Evolutionary conservation across 2,113 vertebrate species (phyloP).

Genomic region (Irena cyanogastra): DNA sequence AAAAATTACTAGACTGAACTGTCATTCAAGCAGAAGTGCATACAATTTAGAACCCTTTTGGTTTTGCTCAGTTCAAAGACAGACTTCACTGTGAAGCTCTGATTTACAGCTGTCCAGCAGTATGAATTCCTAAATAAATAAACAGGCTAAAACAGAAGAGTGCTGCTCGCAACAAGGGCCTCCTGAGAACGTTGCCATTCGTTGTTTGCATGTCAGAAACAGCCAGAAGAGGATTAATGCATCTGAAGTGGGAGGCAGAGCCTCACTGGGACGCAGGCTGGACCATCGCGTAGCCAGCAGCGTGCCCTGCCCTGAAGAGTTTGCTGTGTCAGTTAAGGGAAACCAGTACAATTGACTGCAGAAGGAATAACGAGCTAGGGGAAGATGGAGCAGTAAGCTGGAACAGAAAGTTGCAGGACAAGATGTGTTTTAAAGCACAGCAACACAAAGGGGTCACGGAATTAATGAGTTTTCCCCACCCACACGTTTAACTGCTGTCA

Average conservation of each 20-base stretch:
- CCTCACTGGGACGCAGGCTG: neutral
- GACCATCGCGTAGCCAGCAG: neutral
- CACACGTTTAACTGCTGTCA: neutral
- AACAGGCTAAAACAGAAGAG: neutral
- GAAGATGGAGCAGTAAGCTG: neutral
- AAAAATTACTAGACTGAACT: neutral
- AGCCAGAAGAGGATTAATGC: neutral
- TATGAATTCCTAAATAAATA: slow-evolving; percentile 6
- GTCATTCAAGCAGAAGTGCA: neutral
- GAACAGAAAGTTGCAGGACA: slow-evolving; percentile 46
- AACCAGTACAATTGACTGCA: neutral
- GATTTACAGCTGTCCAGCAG: slow-evolving; percentile 12
- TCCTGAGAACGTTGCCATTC: neutral
- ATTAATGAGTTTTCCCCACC: slow-evolving; percentile 27
- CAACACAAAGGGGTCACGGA: neutral
- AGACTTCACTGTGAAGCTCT: neutral
- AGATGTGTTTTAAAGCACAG: neutral
- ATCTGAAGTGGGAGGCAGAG: neutral
- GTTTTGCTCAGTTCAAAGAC: slow-evolving; percentile 10
- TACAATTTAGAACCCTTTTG: neutral
- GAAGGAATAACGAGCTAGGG: neutral
- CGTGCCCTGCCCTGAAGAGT: neutral
- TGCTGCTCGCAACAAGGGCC: neutral
- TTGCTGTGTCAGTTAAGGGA: neutral
- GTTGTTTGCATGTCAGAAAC: neutral